A percentile compares a stretch with the other conserved stretches of the same genome.
These are phyloP conservation scores for Lucilia cuprina DNA, from an alignment of 1,140 invertebrate species.

Conservation along the genomic window DNA sequence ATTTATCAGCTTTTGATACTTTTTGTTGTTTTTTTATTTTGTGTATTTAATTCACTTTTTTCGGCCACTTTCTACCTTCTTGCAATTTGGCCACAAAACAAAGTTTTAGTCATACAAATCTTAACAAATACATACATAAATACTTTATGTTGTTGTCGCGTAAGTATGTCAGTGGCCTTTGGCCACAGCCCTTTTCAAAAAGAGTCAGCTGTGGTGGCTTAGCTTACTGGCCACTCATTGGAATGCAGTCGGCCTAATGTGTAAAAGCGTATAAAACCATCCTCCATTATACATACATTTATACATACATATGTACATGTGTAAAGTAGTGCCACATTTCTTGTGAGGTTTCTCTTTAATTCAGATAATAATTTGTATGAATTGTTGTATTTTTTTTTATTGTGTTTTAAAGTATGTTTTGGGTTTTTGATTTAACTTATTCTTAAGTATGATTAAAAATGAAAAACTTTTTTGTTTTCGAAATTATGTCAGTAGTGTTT, in stretches of 20 bases:
- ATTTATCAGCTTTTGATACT: conserved; percentile 18
- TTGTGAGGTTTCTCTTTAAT: conserved; percentile 4
- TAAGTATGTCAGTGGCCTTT: conserved; percentile 29
- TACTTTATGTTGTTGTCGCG: not conserved
- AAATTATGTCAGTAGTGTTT: not conserved
- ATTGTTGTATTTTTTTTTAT: not conserved
- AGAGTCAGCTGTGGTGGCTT: not conserved
- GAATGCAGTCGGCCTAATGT: not conserved
- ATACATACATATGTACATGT: not conserved
- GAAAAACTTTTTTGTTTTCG: not conserved
- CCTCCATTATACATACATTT: too few species aligned
- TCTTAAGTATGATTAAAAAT: not conserved
- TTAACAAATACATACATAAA: not conserved
- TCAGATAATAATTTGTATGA: not conserved
- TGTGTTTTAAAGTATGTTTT: not conserved
- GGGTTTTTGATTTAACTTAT: not conserved
- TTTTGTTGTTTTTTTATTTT: not conserved
- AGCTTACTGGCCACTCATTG: not conserved
- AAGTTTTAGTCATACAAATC: conserved; percentile 3
- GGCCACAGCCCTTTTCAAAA: conserved; percentile 21
- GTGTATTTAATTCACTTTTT: conserved; percentile 2
- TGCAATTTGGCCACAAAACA: not conserved
- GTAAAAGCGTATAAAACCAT: not conserved
- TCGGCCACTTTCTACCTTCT: conserved; percentile 27
- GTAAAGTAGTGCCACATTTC: not conserved